Conservation (phyloP, 1,140 invertebrate genomes). For the Choristoneura fumiferana region DNA sequence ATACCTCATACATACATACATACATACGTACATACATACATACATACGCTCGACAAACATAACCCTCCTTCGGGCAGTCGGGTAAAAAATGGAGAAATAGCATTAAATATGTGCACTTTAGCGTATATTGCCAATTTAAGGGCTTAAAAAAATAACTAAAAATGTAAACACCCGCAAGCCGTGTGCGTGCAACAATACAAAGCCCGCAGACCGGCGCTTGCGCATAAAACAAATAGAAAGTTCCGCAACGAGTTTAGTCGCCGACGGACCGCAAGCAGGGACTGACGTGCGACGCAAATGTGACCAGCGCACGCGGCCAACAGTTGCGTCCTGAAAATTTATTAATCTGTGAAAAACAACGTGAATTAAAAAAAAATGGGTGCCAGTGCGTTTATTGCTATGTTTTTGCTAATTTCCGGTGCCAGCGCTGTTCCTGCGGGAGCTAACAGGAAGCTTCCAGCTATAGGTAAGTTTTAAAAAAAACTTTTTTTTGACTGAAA, state of each 20-base stretch:
- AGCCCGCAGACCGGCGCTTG: constrained; percentile 36
- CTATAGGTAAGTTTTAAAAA: constrained; percentile 40
- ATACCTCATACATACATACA: too few relatives aligned
- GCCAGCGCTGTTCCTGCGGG: constrained; percentile 54
- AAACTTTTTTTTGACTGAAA: too few relatives aligned
- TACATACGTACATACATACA: too few relatives aligned
- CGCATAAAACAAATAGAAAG: constrained; percentile 69
- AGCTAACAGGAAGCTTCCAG: constrained; percentile 39
- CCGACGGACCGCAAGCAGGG: constrained; percentile 41
- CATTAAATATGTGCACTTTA: too few relatives aligned
- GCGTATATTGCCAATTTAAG: too few relatives aligned
- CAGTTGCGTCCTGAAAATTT: constrained; percentile 57
- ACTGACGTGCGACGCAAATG: constrained; percentile 61
- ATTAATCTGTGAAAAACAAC: constrained; percentile 26
- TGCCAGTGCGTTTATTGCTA: constrained; percentile 62
- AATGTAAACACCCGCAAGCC: constrained; percentile 23
- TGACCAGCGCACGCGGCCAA: constrained; percentile 61
- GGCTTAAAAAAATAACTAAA: too few relatives aligned
- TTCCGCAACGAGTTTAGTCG: constrained; percentile 52
- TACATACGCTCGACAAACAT: too few relatives aligned
- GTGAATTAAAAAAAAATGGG: constrained; percentile 52
- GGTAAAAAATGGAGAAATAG: too few relatives aligned
- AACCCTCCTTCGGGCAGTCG: too few relatives aligned
- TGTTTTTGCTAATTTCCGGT: constrained; percentile 58
- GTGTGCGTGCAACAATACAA: constrained; percentile 18